Conservation (phyloP, 2,888 invertebrate genomes). For the Spisula subtruncata region DNA sequence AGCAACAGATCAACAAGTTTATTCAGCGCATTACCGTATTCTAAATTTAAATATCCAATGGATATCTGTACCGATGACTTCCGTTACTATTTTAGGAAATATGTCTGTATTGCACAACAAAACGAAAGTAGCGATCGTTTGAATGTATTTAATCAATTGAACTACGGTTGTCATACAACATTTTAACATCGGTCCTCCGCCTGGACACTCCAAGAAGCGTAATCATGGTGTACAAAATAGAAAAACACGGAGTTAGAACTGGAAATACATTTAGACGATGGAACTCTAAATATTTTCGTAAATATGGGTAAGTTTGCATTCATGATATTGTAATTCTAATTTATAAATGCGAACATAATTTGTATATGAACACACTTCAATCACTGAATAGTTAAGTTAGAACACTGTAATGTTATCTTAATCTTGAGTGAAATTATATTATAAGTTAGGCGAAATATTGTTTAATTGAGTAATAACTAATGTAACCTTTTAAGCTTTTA, state of each 20-base stretch:
- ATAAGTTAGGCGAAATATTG: no score
- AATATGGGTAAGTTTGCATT: conserved; percentile 64
- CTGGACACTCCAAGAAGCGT: not conserved
- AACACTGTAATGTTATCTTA: no score
- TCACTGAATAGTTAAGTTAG: no score
- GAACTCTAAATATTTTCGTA: conserved; percentile 71
- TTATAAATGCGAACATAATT: no score
- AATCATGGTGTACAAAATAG: conserved; percentile 77
- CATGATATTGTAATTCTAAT: no score
- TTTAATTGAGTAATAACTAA: no score
- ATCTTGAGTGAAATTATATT: no score
- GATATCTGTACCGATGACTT: not conserved
- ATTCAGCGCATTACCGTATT: not conserved
- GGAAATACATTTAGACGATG: conserved; percentile 79
- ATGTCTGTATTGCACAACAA: conserved; percentile 47
- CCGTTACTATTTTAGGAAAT: conserved; percentile 28
- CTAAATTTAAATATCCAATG: conserved; percentile 30
- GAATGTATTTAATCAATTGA: conserved; percentile 8
- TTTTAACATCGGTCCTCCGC: not conserved
- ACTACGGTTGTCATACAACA: not conserved
- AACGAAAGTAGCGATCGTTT: conserved; percentile 30
- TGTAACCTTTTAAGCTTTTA: no score
- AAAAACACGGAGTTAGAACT: conserved; percentile 77
- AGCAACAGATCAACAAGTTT: no score
- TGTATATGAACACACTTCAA: no score